phyloP scores from a whole-genome alignment of 2,888 invertebrate species.

The Nemotelus nigrinus region DNA sequence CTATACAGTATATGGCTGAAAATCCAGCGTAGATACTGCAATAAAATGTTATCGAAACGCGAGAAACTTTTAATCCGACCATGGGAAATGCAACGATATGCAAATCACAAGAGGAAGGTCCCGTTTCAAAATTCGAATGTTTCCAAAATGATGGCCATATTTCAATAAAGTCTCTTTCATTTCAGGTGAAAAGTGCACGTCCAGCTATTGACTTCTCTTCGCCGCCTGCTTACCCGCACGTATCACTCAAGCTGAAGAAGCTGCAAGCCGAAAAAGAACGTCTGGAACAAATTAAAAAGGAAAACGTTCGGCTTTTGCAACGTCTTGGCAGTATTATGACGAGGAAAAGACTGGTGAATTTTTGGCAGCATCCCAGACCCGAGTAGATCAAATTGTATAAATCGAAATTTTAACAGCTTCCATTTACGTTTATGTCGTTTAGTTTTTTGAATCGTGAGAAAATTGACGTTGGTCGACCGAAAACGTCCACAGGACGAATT shows the following conservation, averaged over 20 bases:
- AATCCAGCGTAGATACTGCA: no score
- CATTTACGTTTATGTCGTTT: not conserved
- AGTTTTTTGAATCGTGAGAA: constrained; percentile 63
- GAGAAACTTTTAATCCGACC: constrained; percentile 77
- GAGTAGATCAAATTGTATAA: constrained; percentile 58
- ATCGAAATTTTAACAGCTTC: not conserved
- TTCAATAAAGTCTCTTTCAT: constrained; percentile 30
- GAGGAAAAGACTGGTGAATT: constrained; percentile 74
- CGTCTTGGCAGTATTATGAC: constrained; percentile 74
- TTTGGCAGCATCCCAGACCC: constrained; percentile 73
- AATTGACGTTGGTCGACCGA: constrained; percentile 58
- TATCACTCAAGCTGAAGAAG: constrained; percentile 75
- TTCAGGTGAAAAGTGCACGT: constrained; percentile 71
- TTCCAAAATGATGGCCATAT: no score
- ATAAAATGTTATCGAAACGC: constrained; percentile 73
- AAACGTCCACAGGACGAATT: constrained; percentile 50
- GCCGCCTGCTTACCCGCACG: constrained; percentile 73
- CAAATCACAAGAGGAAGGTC: constrained; percentile 76
- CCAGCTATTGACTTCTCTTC: constrained; percentile 74
- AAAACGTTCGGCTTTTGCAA: constrained; percentile 76
- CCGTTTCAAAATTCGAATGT: not conserved
- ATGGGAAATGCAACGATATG: constrained; percentile 75
- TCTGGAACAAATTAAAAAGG: constrained; percentile 71
- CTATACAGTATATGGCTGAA: no score
- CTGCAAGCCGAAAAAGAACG: constrained; percentile 76